These are phyloP conservation scores for Forbesichthys agassizii DNA, from an alignment of 2,113 vertebrate species.

Conservation along the genomic window DNA sequence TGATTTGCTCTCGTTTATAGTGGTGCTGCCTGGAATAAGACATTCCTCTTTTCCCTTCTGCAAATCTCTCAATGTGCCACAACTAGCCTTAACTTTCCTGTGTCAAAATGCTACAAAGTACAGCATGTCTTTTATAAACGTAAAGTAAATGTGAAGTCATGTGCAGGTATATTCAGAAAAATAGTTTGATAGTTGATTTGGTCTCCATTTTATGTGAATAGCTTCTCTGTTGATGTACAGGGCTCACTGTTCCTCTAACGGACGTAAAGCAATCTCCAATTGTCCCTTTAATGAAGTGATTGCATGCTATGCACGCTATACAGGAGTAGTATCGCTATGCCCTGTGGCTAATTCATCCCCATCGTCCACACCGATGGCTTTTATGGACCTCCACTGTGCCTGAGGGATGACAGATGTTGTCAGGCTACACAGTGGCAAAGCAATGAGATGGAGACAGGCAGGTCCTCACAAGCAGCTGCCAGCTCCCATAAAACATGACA, in stretches of 20 bases:
- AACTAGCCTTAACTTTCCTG: slow-evolving; percentile 16
- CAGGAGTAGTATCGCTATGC: neutral
- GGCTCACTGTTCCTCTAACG: too few relatives aligned
- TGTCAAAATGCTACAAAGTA: neutral
- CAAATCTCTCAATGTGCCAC: neutral
- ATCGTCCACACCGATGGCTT: slow-evolving; percentile 28
- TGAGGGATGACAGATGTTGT: slow-evolving; percentile 35
- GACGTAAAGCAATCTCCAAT: too few relatives aligned
- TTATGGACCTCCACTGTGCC: slow-evolving; percentile 31
- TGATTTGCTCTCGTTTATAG: slow-evolving; percentile 56
- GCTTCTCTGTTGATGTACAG: too few relatives aligned
- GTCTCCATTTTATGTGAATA: too few relatives aligned
- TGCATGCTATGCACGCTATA: neutral
- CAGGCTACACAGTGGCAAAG: slow-evolving; percentile 39
- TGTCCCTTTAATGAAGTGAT: neutral
- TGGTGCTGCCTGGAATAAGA: slow-evolving; percentile 19
- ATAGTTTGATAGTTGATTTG: too few relatives aligned
- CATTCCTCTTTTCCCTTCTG: neutral
- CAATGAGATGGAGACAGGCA: slow-evolving; percentile 31
- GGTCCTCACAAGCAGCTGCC: slow-evolving; percentile 42
- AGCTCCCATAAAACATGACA: slow-evolving; percentile 48
- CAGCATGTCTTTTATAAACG: too few relatives aligned
- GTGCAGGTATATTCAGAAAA: too few relatives aligned
- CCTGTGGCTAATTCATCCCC: neutral
- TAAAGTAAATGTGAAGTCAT: too few relatives aligned